Conservation (phyloP, 2,888 invertebrate species). For the Eilema sororculum region DNA sequence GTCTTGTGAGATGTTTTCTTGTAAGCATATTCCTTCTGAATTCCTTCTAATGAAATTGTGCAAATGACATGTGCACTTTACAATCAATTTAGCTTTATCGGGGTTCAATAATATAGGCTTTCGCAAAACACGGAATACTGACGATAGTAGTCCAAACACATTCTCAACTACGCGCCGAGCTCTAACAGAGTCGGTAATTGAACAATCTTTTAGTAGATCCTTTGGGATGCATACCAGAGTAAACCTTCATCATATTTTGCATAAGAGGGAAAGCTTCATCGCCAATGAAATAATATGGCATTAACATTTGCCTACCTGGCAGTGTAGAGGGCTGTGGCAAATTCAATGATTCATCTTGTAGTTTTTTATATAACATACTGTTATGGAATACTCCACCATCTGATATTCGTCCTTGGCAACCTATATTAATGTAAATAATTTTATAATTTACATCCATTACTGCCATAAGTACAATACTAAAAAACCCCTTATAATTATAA, state of each 20-base stretch:
- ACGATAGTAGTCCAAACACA: slow-evolving; percentile 21
- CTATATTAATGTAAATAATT: slow-evolving; percentile 21
- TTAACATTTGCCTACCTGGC: slow-evolving; percentile 27
- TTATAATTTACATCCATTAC: slow-evolving; percentile 26
- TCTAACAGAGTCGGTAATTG: slow-evolving; percentile 25
- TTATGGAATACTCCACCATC: slow-evolving; percentile 27
- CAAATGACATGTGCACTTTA: slow-evolving; percentile 18
- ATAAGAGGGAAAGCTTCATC: slow-evolving; percentile 36
- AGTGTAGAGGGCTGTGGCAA: slow-evolving; percentile 21
- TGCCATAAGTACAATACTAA: slow-evolving; percentile 26
- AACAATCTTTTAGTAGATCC: slow-evolving; percentile 29
- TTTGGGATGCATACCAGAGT: slow-evolving; percentile 26
- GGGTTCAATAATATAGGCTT: slow-evolving; percentile 18
- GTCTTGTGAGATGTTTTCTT: slow-evolving; percentile 21
- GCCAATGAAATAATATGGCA: slow-evolving; percentile 28
- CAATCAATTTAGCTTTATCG: slow-evolving; percentile 12
- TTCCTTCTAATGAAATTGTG: slow-evolving; percentile 15
- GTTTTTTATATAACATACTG: slow-evolving; percentile 19
- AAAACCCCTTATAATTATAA: slow-evolving; percentile 28
- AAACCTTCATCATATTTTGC: slow-evolving; percentile 32
- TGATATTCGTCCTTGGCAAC: slow-evolving; percentile 25
- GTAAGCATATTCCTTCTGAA: slow-evolving; percentile 19
- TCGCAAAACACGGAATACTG: slow-evolving; percentile 24
- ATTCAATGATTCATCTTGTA: slow-evolving; percentile 17
- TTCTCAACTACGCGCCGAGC: slow-evolving; percentile 25